A percentile compares a stretch with the other conserved stretches of the same genome.
Conservation (phyloP, 2,113 vertebrate species). For the Anoura caudifer region DNA sequence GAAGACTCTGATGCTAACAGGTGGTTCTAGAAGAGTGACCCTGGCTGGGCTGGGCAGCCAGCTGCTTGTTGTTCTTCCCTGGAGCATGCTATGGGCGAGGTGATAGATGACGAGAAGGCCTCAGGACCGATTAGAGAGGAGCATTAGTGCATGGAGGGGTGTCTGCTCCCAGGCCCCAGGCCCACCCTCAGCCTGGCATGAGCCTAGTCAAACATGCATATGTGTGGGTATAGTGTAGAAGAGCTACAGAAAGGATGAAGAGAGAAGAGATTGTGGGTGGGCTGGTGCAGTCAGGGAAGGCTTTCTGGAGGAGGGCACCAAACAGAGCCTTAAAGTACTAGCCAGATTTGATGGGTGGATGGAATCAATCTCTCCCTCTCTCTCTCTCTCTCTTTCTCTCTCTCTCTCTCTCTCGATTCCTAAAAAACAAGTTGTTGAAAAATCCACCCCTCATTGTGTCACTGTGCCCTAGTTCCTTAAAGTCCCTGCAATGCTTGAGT, state of each 20-base stretch:
- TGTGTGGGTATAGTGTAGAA: neutral
- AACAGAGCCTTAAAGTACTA: neutral
- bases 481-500: neutral
- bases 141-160: fast-evolving
- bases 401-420: neutral
- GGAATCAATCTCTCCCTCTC: neutral
- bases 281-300: neutral
- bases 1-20: neutral
- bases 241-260: neutral
- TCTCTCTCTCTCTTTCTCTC: neutral
- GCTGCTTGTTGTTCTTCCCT: neutral
- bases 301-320: neutral
- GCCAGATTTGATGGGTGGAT: neutral
- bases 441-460: neutral
- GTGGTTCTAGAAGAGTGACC: neutral
- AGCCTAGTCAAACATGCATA: neutral
- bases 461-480: neutral
- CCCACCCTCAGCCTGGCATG: neutral
- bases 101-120: neutral
- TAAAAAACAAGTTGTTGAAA: neutral
- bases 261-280: neutral
- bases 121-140: neutral
- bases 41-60: neutral
- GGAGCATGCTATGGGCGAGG: neutral
- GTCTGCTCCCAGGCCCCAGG: neutral